These are phyloP conservation scores for Hydractinia echinata DNA, from an alignment of 30 jellyfish, hydroid and myxozoan species.

Conservation along the genomic window DNA sequence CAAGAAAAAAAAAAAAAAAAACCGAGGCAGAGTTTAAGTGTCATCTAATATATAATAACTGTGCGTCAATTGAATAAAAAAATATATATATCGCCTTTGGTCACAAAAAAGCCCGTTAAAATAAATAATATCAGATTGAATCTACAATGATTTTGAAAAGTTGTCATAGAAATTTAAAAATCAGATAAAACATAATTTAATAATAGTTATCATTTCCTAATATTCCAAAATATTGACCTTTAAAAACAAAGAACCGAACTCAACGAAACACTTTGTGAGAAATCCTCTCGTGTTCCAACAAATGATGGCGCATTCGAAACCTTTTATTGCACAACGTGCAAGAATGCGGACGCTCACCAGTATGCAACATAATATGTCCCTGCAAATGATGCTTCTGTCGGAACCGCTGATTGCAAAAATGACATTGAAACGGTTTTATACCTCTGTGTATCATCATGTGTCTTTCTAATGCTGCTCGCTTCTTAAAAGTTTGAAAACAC, in stretches of 20 bases:
- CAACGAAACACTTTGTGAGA: constrained; percentile 40
- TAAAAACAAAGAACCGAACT: background rate
- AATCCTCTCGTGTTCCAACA: constrained; percentile 33
- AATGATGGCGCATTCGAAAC: constrained; percentile 38
- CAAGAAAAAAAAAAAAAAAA: no score
- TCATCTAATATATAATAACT: no score
- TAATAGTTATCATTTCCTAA: no score
- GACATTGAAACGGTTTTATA: constrained; percentile 37
- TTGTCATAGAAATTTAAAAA: no score
- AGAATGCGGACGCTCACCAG: constrained; percentile 47
- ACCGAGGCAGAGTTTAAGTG: no score
- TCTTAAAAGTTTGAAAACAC: constrained; percentile 37
- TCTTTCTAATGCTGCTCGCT: constrained; percentile 37
- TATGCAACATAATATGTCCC: constrained; percentile 35
- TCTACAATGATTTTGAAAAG: no score
- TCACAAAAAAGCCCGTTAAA: no score
- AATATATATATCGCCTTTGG: no score
- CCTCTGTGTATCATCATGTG: constrained; percentile 45
- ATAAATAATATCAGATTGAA: no score
- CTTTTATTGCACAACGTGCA: constrained; percentile 28
- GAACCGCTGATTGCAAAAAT: constrained; percentile 30
- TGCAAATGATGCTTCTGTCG: constrained; percentile 42
- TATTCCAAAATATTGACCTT: no score
- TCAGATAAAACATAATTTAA: no score
- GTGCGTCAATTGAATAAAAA: no score